A percentile compares a stretch with the other conserved stretches of the same genome.
Conservation (phyloP, 2,888 invertebrate species). For the Anthrax anthrax region DNA sequence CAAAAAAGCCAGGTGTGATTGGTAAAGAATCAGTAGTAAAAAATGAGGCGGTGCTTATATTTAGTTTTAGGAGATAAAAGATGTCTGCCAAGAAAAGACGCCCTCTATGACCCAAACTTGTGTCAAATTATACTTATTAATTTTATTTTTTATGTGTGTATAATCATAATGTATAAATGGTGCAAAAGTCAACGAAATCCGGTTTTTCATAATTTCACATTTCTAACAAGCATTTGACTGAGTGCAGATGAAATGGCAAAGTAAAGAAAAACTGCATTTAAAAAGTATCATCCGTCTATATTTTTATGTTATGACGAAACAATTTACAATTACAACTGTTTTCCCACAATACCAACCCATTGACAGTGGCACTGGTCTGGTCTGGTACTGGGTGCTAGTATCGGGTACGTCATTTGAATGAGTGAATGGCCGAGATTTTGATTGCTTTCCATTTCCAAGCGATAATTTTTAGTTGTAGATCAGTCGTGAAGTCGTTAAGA, state of each 20-base stretch:
- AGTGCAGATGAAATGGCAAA: background rate
- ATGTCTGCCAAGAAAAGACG: background rate
- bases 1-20: background rate
- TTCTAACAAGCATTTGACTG: too few relatives aligned
- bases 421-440: constrained; percentile 8
- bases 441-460: background rate
- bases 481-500: constrained; percentile 35
- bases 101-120: background rate
- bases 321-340: background rate
- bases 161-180: background rate
- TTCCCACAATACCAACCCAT: background rate
- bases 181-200: background rate
- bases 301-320: background rate
- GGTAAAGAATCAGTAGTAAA: background rate
- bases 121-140: background rate
- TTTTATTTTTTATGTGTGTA: background rate
- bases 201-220: background rate
- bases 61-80: background rate
- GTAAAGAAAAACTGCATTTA: constrained; percentile 2
- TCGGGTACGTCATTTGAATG: too few relatives aligned
- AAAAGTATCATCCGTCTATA: background rate
- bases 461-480: constrained; percentile 26
- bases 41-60: background rate
- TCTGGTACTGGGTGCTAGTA: too few relatives aligned
- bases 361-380: too few relatives aligned